phyloP scores from a whole-genome alignment of 2,888 invertebrate genomes.

The Rugalucina vietnamica region DNA sequence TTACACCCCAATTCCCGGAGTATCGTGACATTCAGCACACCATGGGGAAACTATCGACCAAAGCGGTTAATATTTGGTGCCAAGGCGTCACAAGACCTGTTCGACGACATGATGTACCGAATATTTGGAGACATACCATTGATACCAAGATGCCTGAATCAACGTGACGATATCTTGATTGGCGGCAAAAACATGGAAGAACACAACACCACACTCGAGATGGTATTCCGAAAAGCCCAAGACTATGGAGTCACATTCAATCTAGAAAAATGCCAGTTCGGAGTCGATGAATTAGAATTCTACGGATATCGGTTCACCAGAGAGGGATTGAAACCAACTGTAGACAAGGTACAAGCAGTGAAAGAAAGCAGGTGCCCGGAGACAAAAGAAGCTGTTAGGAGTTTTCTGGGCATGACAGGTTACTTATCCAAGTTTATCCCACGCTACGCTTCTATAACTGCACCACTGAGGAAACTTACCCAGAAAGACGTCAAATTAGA shows the following conservation, averaged over 20 bases:
- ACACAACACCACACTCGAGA: slow-evolving; percentile 12
- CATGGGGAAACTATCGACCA: slow-evolving; percentile 12
- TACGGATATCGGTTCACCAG: slow-evolving; percentile 24
- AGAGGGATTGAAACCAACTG: slow-evolving; percentile 24
- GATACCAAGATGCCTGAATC: slow-evolving; percentile 34
- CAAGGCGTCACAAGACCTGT: slow-evolving; percentile 42
- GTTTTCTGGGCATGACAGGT: slow-evolving; percentile 34
- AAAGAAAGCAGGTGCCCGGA: slow-evolving; percentile 24
- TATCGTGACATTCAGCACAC: slow-evolving; percentile 3
- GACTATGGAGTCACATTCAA: slow-evolving; percentile 11
- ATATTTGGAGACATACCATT: slow-evolving; percentile 41
- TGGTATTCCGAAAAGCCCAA: slow-evolving; percentile 14
- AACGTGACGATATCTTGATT: slow-evolving; percentile 14
- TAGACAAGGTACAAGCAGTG: slow-evolving; percentile 31
- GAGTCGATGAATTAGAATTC: slow-evolving; percentile 14
- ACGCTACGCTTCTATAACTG: slow-evolving; percentile 8
- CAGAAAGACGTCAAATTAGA: slow-evolving; percentile 10
- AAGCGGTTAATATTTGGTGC: slow-evolving; percentile 36
- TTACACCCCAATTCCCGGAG: slow-evolving; percentile 14
- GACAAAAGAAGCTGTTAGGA: slow-evolving; percentile 21
- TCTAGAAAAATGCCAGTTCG: slow-evolving; percentile 22
- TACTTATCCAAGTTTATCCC: slow-evolving; percentile 38
- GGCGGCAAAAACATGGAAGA: slow-evolving; percentile 21
- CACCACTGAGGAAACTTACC: slow-evolving; percentile 22
- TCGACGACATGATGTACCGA: slow-evolving; percentile 34